Conservation (phyloP, 2,888 invertebrate genomes). For the Lycophotia porphyrea region DNA sequence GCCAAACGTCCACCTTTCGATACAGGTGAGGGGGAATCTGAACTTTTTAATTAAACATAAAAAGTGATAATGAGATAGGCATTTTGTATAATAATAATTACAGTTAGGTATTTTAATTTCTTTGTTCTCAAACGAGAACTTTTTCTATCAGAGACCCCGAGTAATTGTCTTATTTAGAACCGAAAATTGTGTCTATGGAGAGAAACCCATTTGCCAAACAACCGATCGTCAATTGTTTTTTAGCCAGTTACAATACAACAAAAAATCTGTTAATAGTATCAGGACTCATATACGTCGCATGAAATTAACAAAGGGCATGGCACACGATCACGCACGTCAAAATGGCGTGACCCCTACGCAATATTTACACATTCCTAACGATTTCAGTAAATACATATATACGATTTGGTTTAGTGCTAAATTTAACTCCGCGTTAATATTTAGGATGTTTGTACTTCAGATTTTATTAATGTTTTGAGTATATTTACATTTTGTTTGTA, state of each 20-base stretch:
- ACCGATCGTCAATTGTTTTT: background rate
- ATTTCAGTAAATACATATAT: slow-evolving; percentile 50
- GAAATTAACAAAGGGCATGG: slow-evolving; percentile 32
- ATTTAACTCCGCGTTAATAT: slow-evolving; percentile 48
- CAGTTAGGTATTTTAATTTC: background rate
- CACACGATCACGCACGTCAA: slow-evolving; percentile 43
- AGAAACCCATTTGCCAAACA: background rate
- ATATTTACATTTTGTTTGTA: slow-evolving; percentile 40
- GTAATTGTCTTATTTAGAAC: background rate
- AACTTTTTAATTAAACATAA: slow-evolving; percentile 30
- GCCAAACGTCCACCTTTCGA: slow-evolving; percentile 16
- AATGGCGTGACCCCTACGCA: slow-evolving; percentile 44
- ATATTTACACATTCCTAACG: slow-evolving; percentile 54
- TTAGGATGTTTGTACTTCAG: slow-evolving; percentile 42
- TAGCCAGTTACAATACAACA: background rate
- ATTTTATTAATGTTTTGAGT: slow-evolving; percentile 41
- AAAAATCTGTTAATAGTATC: slow-evolving; percentile 25
- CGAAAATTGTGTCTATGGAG: background rate
- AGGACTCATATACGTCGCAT: slow-evolving; percentile 5
- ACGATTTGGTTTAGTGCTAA: slow-evolving; percentile 47
- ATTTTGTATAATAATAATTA: background rate
- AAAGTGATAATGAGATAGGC: slow-evolving; percentile 8
- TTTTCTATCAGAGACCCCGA: background rate
- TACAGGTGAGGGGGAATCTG: background rate
- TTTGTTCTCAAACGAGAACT: background rate